Base-by-base conservation (phyloP, 1,140 invertebrate species). In the Mercenaria mercenaria region DNA sequence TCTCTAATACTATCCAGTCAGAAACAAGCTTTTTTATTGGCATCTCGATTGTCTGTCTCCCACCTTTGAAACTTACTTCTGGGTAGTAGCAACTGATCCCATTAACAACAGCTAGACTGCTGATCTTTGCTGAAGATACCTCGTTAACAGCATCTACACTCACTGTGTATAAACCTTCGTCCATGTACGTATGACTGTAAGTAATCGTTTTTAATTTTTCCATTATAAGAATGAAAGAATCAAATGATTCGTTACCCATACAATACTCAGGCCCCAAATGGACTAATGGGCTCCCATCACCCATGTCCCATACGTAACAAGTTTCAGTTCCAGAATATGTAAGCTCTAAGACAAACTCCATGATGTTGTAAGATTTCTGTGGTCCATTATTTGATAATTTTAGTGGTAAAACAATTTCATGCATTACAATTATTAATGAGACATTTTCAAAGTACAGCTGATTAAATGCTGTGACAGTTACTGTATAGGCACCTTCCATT, bases 71-170 rank as follows among this genome's bases (percentile, higher is more conserved):
- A 29, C 67, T 87, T 3, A 92, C 91, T 26, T 50, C 67, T 3
- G 92, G 92, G 67, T 90, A 92, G 80, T 83, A 85, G 47, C 92
- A 92, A 23, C 91, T 90, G 15, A 92, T 59, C 20, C 91, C 91
- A 52, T 77, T 89, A 23, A 92, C 83, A 4, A 92, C 76, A 23
- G 89, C 92, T 18, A 86, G 20, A n/a, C 80, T 56, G 13, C 50
- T 23, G 11, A 91, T 76, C 20, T 37, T 59, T 37, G 86, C 89
- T 13, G 47, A n/a, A 0, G 92, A 91, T 11, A 92, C 92, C 20
- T 79, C 50, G 59, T 92, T 92, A 47, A 81, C 77, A 8, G 82
- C 88, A 4, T 13, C 72, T 6, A 92, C 84, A 39, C 34, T 79
- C 20, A 91, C 91, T 0, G 69, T 52, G 67, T 90, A 92, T 2